Evolutionary conservation across 2,113 vertebrate genomes (phyloP).

Genomic region (Eidolon helvum): DNA sequence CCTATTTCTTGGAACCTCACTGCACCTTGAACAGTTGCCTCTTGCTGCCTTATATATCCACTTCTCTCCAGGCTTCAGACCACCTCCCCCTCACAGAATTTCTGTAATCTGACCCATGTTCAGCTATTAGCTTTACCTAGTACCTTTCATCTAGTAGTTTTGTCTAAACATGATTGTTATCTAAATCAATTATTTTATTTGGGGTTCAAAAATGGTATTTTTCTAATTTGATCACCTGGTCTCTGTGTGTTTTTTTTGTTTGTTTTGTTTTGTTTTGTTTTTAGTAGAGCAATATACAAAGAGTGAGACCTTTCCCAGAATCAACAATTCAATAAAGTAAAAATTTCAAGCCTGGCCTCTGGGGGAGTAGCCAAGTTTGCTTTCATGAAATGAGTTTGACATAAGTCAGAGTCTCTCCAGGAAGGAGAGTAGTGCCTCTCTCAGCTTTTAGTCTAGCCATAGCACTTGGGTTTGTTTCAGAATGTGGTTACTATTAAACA

Average conservation of each 20-base stretch:
- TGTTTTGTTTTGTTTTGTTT: too few species aligned
- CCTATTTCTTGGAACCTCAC: background rate
- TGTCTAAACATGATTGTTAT: background rate
- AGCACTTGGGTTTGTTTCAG: background rate
- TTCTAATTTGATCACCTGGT: background rate
- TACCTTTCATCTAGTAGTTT: background rate
- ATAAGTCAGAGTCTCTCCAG: background rate
- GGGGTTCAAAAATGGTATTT: background rate
- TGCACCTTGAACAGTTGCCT: background rate
- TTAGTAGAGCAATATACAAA: background rate
- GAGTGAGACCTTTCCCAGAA: slow-evolving; percentile 14
- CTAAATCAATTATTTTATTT: background rate
- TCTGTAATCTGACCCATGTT: background rate
- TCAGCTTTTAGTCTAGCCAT: background rate
- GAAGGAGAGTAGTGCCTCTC: background rate
- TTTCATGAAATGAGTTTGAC: background rate
- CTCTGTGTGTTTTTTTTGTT: background rate
- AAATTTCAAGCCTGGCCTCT: background rate
- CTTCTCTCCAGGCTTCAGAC: background rate
- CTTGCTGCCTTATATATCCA: fast-evolving
- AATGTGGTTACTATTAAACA: background rate
- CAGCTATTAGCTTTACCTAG: background rate
- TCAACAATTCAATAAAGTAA: background rate
- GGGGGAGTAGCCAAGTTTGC: background rate
- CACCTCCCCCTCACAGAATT: background rate